Evolutionary conservation across 2,888 invertebrate genomes (phyloP).

Genomic region (Dermolepida albohirtum): DNA sequence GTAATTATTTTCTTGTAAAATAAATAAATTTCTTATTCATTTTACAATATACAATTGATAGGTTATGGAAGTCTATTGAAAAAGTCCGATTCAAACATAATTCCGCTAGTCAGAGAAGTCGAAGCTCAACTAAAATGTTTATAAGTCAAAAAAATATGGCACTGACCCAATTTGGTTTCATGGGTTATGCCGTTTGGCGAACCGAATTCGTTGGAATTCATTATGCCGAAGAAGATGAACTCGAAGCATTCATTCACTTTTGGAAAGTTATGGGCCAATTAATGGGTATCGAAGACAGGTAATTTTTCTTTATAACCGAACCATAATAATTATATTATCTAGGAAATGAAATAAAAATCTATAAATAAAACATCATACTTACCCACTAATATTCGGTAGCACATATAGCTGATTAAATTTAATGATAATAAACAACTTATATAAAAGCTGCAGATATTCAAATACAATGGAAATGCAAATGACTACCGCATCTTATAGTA

Average conservation of each 20-base stretch:
- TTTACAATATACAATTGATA: conserved; percentile 57
- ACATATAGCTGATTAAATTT: too few species aligned
- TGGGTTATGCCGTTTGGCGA: conserved; percentile 78
- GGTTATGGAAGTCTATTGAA: conserved; percentile 77
- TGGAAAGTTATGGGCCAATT: conserved; percentile 87
- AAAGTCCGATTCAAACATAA: conserved; percentile 77
- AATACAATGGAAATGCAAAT: too few species aligned
- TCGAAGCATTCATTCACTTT: conserved; percentile 83
- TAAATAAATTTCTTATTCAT: not conserved
- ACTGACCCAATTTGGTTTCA: conserved; percentile 88
- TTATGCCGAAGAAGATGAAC: conserved; percentile 71
- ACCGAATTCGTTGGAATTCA: conserved; percentile 75
- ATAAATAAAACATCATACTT: too few species aligned
- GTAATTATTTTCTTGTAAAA: conserved; percentile 3
- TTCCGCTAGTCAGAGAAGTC: conserved; percentile 69
- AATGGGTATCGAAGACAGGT: conserved; percentile 86
- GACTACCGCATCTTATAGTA: too few species aligned
- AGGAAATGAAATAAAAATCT: too few species aligned
- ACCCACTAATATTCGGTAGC: too few species aligned
- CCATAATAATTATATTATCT: too few species aligned
- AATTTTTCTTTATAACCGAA: conserved; percentile 3
- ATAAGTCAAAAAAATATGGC: conserved; percentile 88
- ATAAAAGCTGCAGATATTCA: too few species aligned
- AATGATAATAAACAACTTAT: too few species aligned
- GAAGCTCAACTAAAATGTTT: conserved; percentile 66